Conservation (phyloP, 2,113 vertebrate genomes). For the Ciconia stormi region DNA sequence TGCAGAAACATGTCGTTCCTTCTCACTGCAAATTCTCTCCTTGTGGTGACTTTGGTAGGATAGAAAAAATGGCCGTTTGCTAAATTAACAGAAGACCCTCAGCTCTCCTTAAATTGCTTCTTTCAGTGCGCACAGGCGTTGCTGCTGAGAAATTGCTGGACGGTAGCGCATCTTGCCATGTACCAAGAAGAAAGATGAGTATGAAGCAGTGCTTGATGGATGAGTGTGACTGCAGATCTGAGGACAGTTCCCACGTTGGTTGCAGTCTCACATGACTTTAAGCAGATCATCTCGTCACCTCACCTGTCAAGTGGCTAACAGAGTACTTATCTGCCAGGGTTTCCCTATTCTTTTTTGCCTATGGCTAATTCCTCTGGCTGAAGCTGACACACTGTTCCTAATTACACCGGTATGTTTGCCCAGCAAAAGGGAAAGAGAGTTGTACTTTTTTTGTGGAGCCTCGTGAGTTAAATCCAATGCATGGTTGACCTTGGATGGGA, state of each 20-base stretch:
- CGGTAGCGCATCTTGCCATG: rapidly evolving
- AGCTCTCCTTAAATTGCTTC: not conserved
- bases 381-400: not conserved
- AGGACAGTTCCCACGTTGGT: not conserved
- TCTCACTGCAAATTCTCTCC: not conserved
- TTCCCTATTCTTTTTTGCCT: not conserved
- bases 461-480: not conserved
- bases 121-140: not conserved
- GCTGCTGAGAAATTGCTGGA: not conserved
- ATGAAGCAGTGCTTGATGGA: not conserved
- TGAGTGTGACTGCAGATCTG: not conserved
- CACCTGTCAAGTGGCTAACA: not conserved
- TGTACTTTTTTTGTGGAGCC: not conserved
- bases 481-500: rapidly evolving
- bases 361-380: not conserved
- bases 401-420: not conserved
- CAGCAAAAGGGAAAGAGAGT: not conserved
- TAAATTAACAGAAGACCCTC: not conserved
- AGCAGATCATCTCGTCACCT: not conserved
- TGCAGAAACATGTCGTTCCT: not conserved
- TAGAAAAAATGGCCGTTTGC: not conserved
- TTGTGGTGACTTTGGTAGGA: not conserved
- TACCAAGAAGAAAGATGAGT: not conserved
- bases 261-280: not conserved
- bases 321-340: not conserved